Percentiles rank a stretch among this genome's conserved stretches.
phyloP scores from a whole-genome alignment of 2,113 vertebrate species.

The Oryzias javanicus region DNA sequence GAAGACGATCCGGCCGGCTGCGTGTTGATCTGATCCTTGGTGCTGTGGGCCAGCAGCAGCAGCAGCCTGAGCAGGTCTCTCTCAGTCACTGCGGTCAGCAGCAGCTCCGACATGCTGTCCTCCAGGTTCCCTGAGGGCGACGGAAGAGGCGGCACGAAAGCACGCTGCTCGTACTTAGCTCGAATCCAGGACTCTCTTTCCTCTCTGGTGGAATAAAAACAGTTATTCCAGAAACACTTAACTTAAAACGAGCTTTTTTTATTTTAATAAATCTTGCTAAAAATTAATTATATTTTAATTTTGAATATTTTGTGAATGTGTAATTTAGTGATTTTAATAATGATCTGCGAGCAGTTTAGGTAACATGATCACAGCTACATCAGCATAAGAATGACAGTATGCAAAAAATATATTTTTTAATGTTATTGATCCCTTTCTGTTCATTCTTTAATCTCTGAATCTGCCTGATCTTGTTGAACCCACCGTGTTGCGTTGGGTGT shows the following conservation, averaged over 20 bases:
- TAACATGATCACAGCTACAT: background rate
- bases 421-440: background rate
- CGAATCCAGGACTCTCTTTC: constrained; percentile 94
- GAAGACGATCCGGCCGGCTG: constrained; percentile 54
- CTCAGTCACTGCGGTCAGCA: constrained; percentile 82
- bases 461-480: background rate
- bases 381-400: too few relatives aligned
- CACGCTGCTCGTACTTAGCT: constrained; percentile 91
- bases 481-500: constrained; percentile 85
- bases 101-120: constrained; percentile 70
- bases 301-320: background rate
- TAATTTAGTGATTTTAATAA: background rate
- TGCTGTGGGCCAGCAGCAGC: constrained; percentile 89
- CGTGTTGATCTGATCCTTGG: constrained; percentile 85
- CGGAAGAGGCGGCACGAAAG: constrained; percentile 85
- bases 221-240: background rate
- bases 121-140: constrained; percentile 49
- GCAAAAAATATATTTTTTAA: too few relatives aligned
- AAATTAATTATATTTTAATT: too few relatives aligned
- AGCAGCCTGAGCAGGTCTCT: constrained; percentile 84
- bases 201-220: constrained; percentile 74
- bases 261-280: too few relatives aligned
- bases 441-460: background rate
- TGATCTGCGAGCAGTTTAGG: background rate
- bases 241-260: too few relatives aligned